Conservation (phyloP, 2,797 vertebrate species). For the Cynodonichthys magdalenae region DNA sequence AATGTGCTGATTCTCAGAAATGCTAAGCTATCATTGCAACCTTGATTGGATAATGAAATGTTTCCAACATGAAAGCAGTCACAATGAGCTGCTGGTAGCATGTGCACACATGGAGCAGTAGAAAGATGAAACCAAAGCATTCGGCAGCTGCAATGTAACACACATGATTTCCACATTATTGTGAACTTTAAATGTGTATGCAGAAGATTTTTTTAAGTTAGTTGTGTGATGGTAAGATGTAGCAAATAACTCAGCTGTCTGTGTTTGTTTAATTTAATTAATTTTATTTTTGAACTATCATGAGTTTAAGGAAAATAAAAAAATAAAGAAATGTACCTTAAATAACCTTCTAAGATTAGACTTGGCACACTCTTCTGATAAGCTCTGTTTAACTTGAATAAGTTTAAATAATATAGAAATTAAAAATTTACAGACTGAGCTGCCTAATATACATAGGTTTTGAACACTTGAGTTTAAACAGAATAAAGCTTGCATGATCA, state of each 20-base stretch:
- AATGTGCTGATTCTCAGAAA: slow-evolving; percentile 36
- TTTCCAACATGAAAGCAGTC: slow-evolving; percentile 44
- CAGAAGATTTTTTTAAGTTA: neutral
- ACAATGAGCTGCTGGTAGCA: slow-evolving; percentile 21
- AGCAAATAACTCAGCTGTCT: neutral
- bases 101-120: slow-evolving; percentile 20
- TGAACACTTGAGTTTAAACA: too few relatives aligned
- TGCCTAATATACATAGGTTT: too few relatives aligned
- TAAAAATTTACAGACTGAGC: too few relatives aligned
- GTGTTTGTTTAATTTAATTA: too few relatives aligned
- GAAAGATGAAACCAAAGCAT: slow-evolving; percentile 10
- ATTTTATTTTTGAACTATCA: too few relatives aligned
- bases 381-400: too few relatives aligned
- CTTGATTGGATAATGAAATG: slow-evolving; percentile 58
- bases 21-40: slow-evolving; percentile 26
- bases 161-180: slow-evolving; percentile 1
- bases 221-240: neutral
- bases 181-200: neutral
- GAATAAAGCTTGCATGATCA: too few relatives aligned
- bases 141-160: slow-evolving; percentile 18
- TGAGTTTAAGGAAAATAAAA: too few relatives aligned
- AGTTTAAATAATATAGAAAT: too few relatives aligned
- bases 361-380: too few relatives aligned
- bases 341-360: too few relatives aligned
- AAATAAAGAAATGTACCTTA: too few relatives aligned